Evolutionary conservation across 1,140 invertebrate species (phyloP), one percentile per base, ranked within the genome.

Genomic region (Caenorhabditis remanei): DNA sequence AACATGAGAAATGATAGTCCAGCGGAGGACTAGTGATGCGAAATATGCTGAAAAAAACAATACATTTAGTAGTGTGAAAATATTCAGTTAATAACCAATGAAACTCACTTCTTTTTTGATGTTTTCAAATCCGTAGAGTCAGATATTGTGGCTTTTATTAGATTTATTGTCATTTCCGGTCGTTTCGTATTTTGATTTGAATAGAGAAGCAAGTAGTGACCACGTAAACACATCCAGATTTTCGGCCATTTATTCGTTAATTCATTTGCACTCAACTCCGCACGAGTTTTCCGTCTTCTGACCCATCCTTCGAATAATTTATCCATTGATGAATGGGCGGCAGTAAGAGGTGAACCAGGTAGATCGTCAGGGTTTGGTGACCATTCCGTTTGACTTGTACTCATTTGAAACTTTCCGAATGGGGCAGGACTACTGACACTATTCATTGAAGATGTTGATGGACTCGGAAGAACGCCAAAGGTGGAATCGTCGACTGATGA

Each of bases 171-270:
- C 56, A 89, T 50, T 24, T 88, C 87, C 19, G 88, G 85, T 46
- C 89, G 24, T 46, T 89, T 88, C 16, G 65, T 41, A 85, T 83
- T 58, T 61, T 88, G 88, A 85, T 88, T 85, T 14, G 61, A 24
- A 46, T 85, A 89, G 16, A 85, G 48, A 41, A 65, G 58, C 11
- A 89, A 61, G 40, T 83, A 83, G n/a, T 63, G 79, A 50, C 85
- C 82, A 9, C 83, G 46, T 24, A 89, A 58, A 40, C 56, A 50
- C 82, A 89, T 58, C 88, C 88, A 89, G 24, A 89, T 88, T 56
- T 89, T 89, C 43, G 86, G 84, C 88, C 88, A 89, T n/a, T 89
- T 89, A 40, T 87, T 87, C 24, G 87, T 87, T 14, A 71, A 19
- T 56, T 84, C 87, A 55, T 85, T 55, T 32, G 61, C 83, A 43